These are phyloP conservation scores for Champsocephalus gunnari DNA, from an alignment of 2,797 vertebrate genomes.

Conservation along the genomic window DNA sequence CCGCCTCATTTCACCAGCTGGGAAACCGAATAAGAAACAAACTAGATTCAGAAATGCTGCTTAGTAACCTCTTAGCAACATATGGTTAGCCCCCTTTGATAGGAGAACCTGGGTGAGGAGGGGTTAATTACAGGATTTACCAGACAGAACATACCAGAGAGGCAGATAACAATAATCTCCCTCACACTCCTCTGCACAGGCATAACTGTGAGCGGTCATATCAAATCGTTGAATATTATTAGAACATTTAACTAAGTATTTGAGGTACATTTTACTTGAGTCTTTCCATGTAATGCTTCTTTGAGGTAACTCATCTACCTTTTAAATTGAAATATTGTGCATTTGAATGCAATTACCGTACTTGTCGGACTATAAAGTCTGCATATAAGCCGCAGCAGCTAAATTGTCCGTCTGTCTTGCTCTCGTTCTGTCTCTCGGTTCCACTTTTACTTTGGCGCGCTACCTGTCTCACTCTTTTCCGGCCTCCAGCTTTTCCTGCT, in stretches of 20 bases:
- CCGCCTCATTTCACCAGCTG: not conserved
- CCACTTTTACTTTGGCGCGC: too few species aligned
- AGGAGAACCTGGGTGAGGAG: not conserved
- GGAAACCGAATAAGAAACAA: not conserved
- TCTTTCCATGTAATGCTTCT: not conserved
- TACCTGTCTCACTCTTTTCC: too few species aligned
- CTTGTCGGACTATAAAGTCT: too few species aligned
- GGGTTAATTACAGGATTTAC: not conserved
- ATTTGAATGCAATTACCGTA: not conserved
- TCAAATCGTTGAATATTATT: not conserved
- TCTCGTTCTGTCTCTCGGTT: too few species aligned
- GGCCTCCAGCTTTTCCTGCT: too few species aligned
- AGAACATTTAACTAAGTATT: too few species aligned
- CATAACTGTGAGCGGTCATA: not conserved
- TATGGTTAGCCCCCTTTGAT: not conserved
- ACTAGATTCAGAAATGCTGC: not conserved
- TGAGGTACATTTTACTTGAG: not conserved
- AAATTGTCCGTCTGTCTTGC: too few species aligned
- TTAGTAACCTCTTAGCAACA: not conserved
- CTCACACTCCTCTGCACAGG: not conserved
- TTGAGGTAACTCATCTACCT: not conserved
- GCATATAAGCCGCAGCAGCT: too few species aligned
- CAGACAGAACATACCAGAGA: not conserved
- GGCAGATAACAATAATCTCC: not conserved
- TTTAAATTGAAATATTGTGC: not conserved